phyloP scores from a whole-genome alignment of 2,888 invertebrate genomes.

The Napeogenes inachia region DNA sequence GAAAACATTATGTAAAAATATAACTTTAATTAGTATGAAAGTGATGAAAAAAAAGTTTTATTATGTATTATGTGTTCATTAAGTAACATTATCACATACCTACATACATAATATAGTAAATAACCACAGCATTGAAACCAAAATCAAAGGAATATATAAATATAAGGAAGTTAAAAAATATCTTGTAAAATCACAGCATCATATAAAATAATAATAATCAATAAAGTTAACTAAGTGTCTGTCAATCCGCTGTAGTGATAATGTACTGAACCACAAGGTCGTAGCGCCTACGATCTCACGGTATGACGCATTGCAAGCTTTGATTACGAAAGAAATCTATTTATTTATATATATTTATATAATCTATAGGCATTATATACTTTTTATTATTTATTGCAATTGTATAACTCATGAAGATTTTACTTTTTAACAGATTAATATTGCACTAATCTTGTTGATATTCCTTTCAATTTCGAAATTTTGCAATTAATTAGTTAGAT shows the following conservation, averaged over 20 bases:
- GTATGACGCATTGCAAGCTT: constrained; percentile 24
- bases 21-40: too few species aligned
- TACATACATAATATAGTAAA: background rate
- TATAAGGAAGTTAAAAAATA: constrained; percentile 1
- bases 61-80: too few species aligned
- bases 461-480: too few species aligned
- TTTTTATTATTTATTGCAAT: too few species aligned
- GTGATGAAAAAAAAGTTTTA: too few species aligned
- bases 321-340: constrained; percentile 12
- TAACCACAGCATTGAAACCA: background rate
- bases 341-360: background rate
- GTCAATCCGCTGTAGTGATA: background rate
- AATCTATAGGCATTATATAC: too few species aligned
- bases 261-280: constrained; percentile 11
- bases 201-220: constrained; percentile 3
- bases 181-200: background rate
- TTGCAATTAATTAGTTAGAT: too few species aligned
- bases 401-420: too few species aligned
- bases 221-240: background rate
- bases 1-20: too few species aligned
- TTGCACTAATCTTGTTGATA: too few species aligned
- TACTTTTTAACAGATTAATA: too few species aligned
- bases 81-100: too few species aligned
- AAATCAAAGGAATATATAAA: background rate
- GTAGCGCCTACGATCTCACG: constrained; percentile 23